phyloP scores from a whole-genome alignment of 2,113 vertebrate species.

The Ophthalmolycus amberensis region DNA sequence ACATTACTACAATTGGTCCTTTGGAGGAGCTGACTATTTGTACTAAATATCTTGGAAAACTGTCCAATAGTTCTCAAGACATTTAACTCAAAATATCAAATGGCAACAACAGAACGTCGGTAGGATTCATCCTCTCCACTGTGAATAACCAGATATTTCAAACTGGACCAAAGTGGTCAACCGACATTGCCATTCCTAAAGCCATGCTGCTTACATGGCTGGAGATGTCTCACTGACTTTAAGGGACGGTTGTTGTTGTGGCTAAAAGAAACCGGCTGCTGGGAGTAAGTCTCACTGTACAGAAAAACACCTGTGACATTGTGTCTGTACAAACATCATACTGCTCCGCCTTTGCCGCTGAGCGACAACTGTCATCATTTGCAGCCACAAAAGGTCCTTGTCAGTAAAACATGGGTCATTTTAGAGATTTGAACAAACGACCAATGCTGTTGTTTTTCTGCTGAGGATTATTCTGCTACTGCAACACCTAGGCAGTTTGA shows the following conservation, averaged over 20 bases:
- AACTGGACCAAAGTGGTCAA: no score
- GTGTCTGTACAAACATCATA: neutral
- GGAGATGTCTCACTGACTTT: neutral
- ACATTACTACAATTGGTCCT: neutral
- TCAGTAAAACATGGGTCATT: neutral
- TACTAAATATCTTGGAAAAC: no score
- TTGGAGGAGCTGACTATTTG: neutral
- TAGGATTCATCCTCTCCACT: no score
- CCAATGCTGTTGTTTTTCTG: neutral
- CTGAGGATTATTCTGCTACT: conserved; percentile 3
- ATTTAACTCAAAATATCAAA: no score
- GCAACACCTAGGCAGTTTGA: conserved; percentile 29
- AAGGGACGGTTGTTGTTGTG: neutral
- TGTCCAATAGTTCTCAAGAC: no score
- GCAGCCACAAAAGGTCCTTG: neutral
- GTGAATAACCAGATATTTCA: no score
- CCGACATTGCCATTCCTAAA: neutral
- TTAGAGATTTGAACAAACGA: neutral
- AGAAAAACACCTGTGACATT: neutral
- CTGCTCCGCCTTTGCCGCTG: neutral
- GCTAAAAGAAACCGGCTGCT: neutral
- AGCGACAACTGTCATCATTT: neutral
- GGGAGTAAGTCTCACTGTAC: neutral
- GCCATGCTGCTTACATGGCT: neutral
- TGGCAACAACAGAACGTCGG: no score